These are phyloP conservation scores for Mellivora capensis DNA, from an alignment of 2,113 vertebrate genomes.

Conservation along the genomic window DNA sequence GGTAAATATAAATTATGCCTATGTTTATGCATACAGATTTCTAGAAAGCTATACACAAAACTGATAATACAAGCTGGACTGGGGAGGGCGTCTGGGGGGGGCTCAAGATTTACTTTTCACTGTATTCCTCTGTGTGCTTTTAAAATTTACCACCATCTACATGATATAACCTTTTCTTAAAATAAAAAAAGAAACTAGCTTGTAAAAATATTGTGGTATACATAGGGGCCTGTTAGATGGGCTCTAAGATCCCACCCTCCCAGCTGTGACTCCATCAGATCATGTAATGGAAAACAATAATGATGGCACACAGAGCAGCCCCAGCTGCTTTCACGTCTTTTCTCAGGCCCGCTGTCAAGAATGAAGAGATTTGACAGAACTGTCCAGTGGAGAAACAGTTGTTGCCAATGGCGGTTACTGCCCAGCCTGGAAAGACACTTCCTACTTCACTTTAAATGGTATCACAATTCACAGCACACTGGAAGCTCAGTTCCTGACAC, in stretches of 20 bases:
- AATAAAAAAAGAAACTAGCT: not conserved
- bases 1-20: not conserved
- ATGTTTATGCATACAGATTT: not conserved
- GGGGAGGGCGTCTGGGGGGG: not conserved
- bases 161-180: not conserved
- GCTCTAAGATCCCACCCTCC: not conserved
- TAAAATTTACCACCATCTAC: not conserved
- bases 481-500: not conserved
- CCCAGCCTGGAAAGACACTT: not conserved
- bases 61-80: not conserved
- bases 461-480: not conserved
- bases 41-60: not conserved
- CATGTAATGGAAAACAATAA: not conserved
- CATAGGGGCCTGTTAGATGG: not conserved
- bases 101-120: not conserved
- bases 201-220: not conserved
- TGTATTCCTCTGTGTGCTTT: not conserved
- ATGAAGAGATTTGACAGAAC: slow-evolving; percentile 6
- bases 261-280: not conserved
- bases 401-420: not conserved
- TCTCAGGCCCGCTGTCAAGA: not conserved
- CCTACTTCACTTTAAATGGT: not conserved
- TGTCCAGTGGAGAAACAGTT: not conserved
- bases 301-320: not conserved
- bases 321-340: not conserved